Evolutionary conservation across 2,888 invertebrate species (phyloP).

Genomic region (Lamproptera curius): DNA sequence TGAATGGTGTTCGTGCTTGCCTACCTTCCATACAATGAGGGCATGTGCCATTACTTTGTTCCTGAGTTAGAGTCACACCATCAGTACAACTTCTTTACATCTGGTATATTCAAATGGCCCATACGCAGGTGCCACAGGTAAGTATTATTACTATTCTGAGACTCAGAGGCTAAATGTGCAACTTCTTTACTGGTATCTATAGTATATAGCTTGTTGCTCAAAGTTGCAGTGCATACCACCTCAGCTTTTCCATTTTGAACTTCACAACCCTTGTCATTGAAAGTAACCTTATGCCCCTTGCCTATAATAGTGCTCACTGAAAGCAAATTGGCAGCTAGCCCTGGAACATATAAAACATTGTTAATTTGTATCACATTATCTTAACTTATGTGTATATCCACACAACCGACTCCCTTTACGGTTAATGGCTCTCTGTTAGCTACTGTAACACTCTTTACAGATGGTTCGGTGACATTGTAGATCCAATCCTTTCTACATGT

Average conservation of each 20-base stretch:
- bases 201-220: conserved; percentile 22
- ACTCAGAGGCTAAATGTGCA: conserved; percentile 8
- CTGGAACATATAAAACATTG: conserved; percentile 31
- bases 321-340: conserved; percentile 27
- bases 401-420: conserved; percentile 20
- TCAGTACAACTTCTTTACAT: background rate
- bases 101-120: background rate
- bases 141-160: background rate
- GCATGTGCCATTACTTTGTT: background rate
- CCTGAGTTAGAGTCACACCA: background rate
- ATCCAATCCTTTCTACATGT: conserved; percentile 18
- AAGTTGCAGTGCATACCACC: conserved; percentile 18
- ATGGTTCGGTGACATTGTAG: conserved; percentile 12
- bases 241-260: conserved; percentile 11
- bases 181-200: conserved; percentile 17
- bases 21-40: conserved; percentile 32
- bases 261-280: conserved; percentile 20
- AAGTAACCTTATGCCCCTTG: conserved; percentile 25
- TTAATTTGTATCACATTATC: conserved; percentile 25
- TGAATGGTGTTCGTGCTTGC: conserved; percentile 32
- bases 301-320: conserved; percentile 17
- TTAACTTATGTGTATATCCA: conserved; percentile 14
- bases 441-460: conserved; percentile 25
- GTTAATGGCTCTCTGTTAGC: conserved; percentile 25
- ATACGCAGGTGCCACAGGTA: background rate